Evolutionary conservation across 2,113 vertebrate genomes (phyloP).

Genomic region (Platysternon megacephalum): DNA sequence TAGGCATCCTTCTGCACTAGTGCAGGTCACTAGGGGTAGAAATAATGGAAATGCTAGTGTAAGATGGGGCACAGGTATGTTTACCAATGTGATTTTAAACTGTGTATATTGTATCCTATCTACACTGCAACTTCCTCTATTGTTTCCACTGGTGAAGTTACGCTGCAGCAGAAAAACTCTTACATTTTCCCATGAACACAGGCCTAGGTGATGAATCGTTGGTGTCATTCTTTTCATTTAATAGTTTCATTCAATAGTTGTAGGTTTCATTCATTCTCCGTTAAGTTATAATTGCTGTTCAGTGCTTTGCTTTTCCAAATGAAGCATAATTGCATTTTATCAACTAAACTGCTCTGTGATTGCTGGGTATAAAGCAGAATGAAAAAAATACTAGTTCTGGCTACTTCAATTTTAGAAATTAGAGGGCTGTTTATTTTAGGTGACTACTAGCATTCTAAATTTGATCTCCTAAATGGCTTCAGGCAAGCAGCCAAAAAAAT

Average conservation of each 20-base stretch:
- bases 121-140: not conserved
- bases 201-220: conserved; percentile 39
- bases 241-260: not conserved
- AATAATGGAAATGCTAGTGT: fast-evolving
- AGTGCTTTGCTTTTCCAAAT: not conserved
- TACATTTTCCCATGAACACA: not conserved
- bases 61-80: fast-evolving
- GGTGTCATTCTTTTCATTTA: not conserved
- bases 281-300: not conserved
- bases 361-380: conserved; percentile 15
- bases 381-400: not conserved
- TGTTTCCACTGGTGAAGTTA: not conserved
- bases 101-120: not conserved
- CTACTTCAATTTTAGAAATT: conserved; percentile 20
- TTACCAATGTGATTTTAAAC: fast-evolving
- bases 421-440: not conserved
- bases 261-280: not conserved
- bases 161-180: not conserved
- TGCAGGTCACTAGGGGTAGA: fast-evolving
- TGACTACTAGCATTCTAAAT: not conserved
- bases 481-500: not conserved
- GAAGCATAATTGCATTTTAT: not conserved
- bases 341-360: conserved; percentile 23
- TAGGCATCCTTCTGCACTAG: fast-evolving
- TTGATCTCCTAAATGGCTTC: not conserved